A percentile compares a stretch with the other conserved stretches of the same genome.
phyloP scores from a whole-genome alignment of 2,797 vertebrate genomes.

The Spondyliosoma cantharus region DNA sequence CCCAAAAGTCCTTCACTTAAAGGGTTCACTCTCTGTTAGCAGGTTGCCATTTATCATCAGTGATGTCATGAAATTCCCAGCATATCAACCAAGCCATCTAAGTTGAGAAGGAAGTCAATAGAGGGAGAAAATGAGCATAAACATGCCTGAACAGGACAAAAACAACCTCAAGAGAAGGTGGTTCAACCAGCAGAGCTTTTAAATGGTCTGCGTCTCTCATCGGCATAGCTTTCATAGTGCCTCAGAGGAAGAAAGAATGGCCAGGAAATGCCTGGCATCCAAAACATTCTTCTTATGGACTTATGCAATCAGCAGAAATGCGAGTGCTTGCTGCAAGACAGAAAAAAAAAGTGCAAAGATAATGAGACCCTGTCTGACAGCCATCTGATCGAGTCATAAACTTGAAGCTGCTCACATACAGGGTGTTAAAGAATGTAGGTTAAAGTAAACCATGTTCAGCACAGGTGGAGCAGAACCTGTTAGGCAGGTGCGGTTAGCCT shows the following conservation, averaged over 20 bases:
- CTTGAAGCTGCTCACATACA: neutral
- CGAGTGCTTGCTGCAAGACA: constrained; percentile 26
- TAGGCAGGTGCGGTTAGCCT: constrained; percentile 27
- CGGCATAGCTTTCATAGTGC: constrained; percentile 43
- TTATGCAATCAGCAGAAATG: constrained; percentile 60
- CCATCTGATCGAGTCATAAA: constrained; percentile 1
- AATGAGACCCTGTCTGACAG: constrained; percentile 5
- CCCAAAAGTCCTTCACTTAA: constrained; percentile 5
- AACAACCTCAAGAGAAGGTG: constrained; percentile 28
- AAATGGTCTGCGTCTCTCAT: constrained; percentile 27
- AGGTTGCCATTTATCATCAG: constrained; percentile 11
- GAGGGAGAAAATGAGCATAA: constrained; percentile 28
- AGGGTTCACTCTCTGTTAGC: neutral
- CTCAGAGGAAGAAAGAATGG: constrained; percentile 29
- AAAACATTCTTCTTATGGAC: constrained; percentile 62
- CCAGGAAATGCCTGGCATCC: constrained; percentile 72
- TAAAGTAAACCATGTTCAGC: constrained; percentile 8
- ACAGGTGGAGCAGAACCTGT: constrained; percentile 44
- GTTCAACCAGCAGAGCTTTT: constrained; percentile 45
- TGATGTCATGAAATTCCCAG: constrained; percentile 70
- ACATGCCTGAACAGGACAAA: constrained; percentile 60
- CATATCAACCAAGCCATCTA: constrained; percentile 50
- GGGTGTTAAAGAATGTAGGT: neutral
- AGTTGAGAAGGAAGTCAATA: constrained; percentile 35
- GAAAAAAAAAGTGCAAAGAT: constrained; percentile 10